phyloP scores from a whole-genome alignment of 2,888 invertebrate species.

The Bembecia ichneumoniformis region DNA sequence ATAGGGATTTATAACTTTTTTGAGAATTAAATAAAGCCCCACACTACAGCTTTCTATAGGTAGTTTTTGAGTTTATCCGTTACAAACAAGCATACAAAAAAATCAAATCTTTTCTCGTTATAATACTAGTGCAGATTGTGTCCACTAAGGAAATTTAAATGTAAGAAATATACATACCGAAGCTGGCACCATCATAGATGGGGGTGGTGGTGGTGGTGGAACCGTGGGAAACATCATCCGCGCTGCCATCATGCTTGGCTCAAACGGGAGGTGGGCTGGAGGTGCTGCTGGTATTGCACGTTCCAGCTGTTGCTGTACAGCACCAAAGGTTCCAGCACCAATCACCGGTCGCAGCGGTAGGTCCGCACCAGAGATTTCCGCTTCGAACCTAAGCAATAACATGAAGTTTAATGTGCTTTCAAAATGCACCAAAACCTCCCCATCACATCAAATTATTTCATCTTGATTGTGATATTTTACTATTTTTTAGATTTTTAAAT shows the following conservation, averaged over 20 bases:
- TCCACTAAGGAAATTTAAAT: neutral
- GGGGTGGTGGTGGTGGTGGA: slow-evolving; percentile 77
- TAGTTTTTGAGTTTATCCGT: no score
- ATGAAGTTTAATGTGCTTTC: no score
- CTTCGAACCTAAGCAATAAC: slow-evolving; percentile 78
- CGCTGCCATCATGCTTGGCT: slow-evolving; percentile 28
- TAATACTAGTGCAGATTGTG: neutral
- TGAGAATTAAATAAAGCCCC: no score
- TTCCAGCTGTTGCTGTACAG: slow-evolving; percentile 78
- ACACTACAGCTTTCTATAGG: no score
- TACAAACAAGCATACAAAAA: no score
- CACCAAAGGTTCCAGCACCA: slow-evolving; percentile 80
- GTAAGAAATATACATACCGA: slow-evolving; percentile 57
- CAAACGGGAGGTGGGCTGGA: slow-evolving; percentile 34
- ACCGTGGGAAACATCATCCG: slow-evolving; percentile 72
- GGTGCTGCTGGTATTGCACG: slow-evolving; percentile 58
- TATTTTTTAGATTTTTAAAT: no score
- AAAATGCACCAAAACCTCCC: no score
- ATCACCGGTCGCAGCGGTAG: slow-evolving; percentile 74
- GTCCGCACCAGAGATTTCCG: slow-evolving; percentile 83
- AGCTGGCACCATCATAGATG: slow-evolving; percentile 79
- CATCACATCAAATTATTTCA: no score
- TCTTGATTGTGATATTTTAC: no score
- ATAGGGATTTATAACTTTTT: no score
- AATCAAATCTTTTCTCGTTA: no score